phyloP scores from a whole-genome alignment of 2,113 vertebrate species.

The Pteronura brasiliensis region DNA sequence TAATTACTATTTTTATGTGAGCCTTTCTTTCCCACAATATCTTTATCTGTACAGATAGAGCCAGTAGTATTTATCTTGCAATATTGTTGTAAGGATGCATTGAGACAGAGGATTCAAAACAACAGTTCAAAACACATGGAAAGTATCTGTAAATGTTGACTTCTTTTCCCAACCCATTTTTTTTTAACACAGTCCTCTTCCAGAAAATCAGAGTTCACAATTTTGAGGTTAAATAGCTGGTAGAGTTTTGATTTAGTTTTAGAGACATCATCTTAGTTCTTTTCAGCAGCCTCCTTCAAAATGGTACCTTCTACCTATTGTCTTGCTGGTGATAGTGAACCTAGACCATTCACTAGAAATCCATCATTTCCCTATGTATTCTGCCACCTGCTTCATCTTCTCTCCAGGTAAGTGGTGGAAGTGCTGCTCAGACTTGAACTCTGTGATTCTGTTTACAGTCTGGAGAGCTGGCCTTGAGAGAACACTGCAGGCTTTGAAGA shows the following conservation, averaged over 20 bases:
- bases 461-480: background rate
- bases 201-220: background rate
- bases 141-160: background rate
- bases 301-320: background rate
- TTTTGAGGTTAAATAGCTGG: background rate
- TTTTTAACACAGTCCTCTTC: background rate
- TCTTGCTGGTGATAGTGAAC: background rate
- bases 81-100: background rate
- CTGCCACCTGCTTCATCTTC: background rate
- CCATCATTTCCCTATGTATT: background rate
- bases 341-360: background rate
- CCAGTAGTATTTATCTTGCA: background rate
- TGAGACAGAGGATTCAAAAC: background rate
- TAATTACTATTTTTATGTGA: background rate
- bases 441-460: background rate
- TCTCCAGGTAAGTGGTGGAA: background rate
- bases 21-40: background rate
- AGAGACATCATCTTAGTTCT: background rate
- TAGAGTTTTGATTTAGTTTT: background rate
- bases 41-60: background rate
- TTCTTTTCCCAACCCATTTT: background rate
- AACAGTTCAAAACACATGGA: background rate
- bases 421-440: background rate
- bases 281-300: background rate
- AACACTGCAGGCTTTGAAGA: background rate